These are phyloP conservation scores for Triplophysa bombifrons DNA, from an alignment of 2,797 vertebrate species.

Conservation along the genomic window DNA sequence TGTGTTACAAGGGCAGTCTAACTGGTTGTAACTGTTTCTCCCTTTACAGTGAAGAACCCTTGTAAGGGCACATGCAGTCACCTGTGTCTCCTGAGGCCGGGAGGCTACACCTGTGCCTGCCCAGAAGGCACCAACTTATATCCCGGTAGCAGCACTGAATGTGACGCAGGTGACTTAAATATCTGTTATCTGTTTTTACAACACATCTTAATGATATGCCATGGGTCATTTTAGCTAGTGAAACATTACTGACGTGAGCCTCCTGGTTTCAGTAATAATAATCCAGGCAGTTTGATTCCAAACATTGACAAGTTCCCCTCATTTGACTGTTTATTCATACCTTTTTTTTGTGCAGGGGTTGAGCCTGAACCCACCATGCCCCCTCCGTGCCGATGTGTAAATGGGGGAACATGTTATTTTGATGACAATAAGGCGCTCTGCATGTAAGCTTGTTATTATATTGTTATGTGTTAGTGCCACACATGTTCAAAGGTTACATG, in stretches of 20 bases:
- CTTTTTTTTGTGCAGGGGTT: conserved; percentile 78
- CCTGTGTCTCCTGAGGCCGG: conserved; percentile 91
- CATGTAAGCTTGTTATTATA: conserved; percentile 62
- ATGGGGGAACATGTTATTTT: conserved; percentile 93
- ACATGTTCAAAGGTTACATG: not conserved
- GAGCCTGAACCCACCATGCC: conserved; percentile 88
- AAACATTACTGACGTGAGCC: not conserved
- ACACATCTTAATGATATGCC: conserved; percentile 9
- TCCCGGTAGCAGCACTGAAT: conserved; percentile 79
- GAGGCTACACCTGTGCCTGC: conserved; percentile 91
- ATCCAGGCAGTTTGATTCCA: not conserved
- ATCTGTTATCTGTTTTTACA: conserved; percentile 24
- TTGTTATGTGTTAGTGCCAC: not conserved
- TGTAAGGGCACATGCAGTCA: conserved; percentile 95
- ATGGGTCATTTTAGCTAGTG: not conserved
- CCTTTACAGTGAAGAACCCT: conserved; percentile 83
- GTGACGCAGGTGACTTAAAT: conserved; percentile 87
- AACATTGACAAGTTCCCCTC: not conserved
- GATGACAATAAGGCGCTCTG: conserved; percentile 82
- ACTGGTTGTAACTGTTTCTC: not conserved
- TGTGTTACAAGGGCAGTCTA: not conserved
- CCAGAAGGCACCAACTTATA: conserved; percentile 86
- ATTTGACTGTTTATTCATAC: not conserved
- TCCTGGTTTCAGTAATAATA: not conserved
- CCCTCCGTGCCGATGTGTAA: conserved; percentile 94